Conservation (phyloP, 2,797 vertebrate species). For the Onychomys arenicola region DNA sequence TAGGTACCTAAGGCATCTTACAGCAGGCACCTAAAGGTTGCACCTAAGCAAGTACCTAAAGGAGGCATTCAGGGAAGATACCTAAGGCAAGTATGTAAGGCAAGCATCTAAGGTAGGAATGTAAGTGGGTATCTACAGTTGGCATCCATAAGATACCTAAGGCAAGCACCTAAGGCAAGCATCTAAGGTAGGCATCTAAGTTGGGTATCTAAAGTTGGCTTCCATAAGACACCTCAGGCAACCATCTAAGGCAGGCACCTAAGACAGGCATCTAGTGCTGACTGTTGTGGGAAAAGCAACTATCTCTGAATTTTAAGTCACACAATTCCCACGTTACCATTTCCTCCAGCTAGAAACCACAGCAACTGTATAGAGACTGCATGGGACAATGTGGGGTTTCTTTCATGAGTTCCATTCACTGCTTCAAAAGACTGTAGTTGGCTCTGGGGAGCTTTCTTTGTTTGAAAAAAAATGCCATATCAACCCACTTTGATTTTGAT, state of each 20-base stretch:
- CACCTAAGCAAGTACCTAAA: not conserved
- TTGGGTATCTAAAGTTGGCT: not conserved
- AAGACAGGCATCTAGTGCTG: not conserved
- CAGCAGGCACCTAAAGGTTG: not conserved
- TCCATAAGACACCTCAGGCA: not conserved
- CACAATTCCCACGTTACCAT: not conserved
- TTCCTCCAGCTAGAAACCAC: not conserved
- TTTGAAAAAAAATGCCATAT: slow-evolving; percentile 41
- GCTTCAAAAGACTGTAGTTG: not conserved
- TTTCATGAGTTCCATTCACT: not conserved
- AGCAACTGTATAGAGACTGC: not conserved
- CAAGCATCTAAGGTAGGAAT: not conserved
- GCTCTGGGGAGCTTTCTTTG: not conserved
- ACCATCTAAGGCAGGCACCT: too few species aligned
- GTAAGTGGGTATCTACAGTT: not conserved
- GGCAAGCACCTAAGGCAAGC: not conserved
- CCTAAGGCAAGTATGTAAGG: not conserved
- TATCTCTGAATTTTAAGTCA: not conserved
- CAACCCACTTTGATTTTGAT: not conserved
- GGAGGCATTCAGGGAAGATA: not conserved
- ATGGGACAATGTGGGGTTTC: not conserved
- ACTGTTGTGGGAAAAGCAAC: not conserved
- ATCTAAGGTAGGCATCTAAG: not conserved
- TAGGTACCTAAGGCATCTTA: not conserved
- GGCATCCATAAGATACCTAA: not conserved